phyloP scores from a whole-genome alignment of 2,888 invertebrate genomes.

The Heliconius aoede region DNA sequence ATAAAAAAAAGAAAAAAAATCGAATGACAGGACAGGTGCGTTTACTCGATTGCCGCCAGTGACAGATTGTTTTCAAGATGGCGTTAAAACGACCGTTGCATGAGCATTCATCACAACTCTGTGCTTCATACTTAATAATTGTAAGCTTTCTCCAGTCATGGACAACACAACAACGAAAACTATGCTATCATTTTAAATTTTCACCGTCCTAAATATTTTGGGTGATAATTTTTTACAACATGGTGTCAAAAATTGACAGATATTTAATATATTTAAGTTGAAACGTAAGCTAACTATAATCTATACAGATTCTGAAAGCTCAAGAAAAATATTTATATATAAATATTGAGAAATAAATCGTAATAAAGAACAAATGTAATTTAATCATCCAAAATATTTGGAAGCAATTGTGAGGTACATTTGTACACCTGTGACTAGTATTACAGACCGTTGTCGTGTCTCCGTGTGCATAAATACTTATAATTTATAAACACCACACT shows the following conservation, averaged over 20 bases:
- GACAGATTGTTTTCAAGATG: conserved; percentile 39
- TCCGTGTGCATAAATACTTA: conserved; percentile 67
- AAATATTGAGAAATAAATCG: background rate
- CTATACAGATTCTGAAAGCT: background rate
- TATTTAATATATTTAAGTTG: background rate
- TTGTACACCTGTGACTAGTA: conserved; percentile 76
- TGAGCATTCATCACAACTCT: conserved; percentile 39
- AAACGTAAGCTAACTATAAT: background rate
- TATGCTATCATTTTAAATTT: conserved; percentile 53
- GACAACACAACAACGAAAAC: conserved; percentile 81
- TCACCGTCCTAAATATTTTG: conserved; percentile 51
- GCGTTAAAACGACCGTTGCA: conserved; percentile 32
- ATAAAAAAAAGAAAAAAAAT: conserved; percentile 64
- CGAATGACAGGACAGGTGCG: conserved; percentile 59
- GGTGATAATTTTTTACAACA: conserved; percentile 39
- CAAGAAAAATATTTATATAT: background rate
- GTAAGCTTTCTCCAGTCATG: conserved; percentile 55
- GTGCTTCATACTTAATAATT: conserved; percentile 44
- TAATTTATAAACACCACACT: conserved; percentile 78
- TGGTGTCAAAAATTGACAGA: background rate
- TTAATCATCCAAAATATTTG: conserved; percentile 47
- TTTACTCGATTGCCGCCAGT: conserved; percentile 39
- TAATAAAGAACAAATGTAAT: background rate
- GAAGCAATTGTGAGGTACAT: conserved; percentile 62
- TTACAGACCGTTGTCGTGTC: conserved; percentile 72